Evolutionary conservation across 2,888 invertebrate species (phyloP), one percentile per base, ranked within the genome.

Genomic region (Lordiphosa fenestrarum): DNA sequence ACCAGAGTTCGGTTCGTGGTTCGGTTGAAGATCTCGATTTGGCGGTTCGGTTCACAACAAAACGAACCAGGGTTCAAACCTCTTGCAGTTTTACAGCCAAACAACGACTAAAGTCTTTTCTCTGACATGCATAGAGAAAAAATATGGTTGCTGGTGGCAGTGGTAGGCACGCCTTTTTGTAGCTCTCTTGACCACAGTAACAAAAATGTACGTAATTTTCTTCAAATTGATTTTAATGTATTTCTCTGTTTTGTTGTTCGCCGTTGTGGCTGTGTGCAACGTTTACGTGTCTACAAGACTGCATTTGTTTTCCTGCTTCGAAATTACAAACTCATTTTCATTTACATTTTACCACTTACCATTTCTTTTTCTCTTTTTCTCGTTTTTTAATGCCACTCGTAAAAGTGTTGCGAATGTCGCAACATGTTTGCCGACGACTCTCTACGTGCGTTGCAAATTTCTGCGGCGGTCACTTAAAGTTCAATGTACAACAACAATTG

Each of bases 401-500:
- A 42, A 42, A 42, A 42, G 42, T 25, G 25, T 42, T 23, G 42
- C 42, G 25, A 42, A 42, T 42, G 47, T 35, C 47, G 44, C 44
- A 44, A 44, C 44, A 33, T 47, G 47, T 47, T 47, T 33, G 37
- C 37, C 6, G 19, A 44, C 30, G 19, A 44, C 30, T 44, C 12
- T 44, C 48, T 37, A 63, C 54, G 64, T 63, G 62, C 62, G 55
- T 63, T 50, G 41, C 30, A 44, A 71, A 55, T 71, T 71, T 69
- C 62, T 50, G 62, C 67, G 67, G 56, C 71, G 60, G 53, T 62
- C 66, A 73, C 69, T 69, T 69, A 60, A 73, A 71, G 70, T 71
- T 71, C 70, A 71, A 71, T 71, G 70, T 73, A 71, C 70, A 71
- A 73, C 70, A 73, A 69, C 73, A 70, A 69, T 67, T 63, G 55